These are phyloP conservation scores for Aphaenogaster floridana DNA, from an alignment of 1,140 invertebrate genomes.

Conservation along the genomic window DNA sequence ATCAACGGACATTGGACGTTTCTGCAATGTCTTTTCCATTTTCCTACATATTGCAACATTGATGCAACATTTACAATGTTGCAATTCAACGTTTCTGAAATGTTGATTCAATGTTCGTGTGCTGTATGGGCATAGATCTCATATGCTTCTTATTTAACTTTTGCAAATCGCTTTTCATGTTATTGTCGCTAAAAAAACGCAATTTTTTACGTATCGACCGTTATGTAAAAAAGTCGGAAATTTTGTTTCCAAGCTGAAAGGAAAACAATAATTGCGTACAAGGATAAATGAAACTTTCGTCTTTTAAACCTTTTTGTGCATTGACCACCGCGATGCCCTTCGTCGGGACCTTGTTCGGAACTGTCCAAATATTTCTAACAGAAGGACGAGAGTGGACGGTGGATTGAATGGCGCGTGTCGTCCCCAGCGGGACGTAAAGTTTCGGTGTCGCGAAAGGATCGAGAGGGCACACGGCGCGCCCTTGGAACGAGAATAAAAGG, in stretches of 20 bases:
- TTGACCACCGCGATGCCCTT: slow-evolving; percentile 24
- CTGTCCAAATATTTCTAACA: slow-evolving; percentile 57
- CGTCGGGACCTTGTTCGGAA: not conserved
- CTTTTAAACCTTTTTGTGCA: slow-evolving; percentile 27
- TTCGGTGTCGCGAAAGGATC: slow-evolving; percentile 60
- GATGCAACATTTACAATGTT: no score
- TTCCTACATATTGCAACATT: no score
- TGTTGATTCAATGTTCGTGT: no score
- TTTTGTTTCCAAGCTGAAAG: not conserved
- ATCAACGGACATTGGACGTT: no score
- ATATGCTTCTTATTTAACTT: not conserved
- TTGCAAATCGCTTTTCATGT: not conserved
- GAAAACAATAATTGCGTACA: not conserved
- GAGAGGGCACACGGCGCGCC: slow-evolving; percentile 38
- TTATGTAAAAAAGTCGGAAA: not conserved
- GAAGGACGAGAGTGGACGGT: slow-evolving; percentile 11
- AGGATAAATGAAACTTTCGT: not conserved
- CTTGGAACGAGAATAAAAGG: slow-evolving; percentile 75
- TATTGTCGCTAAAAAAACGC: not conserved
- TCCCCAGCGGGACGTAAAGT: slow-evolving; percentile 64
- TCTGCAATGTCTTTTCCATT: no score
- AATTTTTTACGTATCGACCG: not conserved
- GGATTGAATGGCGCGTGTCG: slow-evolving; percentile 68
- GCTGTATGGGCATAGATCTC: not conserved
- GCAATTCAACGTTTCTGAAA: no score